Evolutionary conservation across 1,140 invertebrate genomes (phyloP).

Genomic region (Drosophila repleta): DNA sequence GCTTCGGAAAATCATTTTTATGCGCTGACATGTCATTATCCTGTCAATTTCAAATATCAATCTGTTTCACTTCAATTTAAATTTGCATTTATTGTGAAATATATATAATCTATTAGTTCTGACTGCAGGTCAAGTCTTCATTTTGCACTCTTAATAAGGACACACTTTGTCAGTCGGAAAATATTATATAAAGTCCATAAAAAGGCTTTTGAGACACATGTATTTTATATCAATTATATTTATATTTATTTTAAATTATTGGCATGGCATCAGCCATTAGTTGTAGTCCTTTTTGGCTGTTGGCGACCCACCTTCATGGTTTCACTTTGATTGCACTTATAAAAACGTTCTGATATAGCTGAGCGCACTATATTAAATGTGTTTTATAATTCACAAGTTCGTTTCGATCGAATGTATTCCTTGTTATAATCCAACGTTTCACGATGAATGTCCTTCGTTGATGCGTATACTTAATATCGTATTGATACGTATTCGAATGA

Average conservation of each 20-base stretch:
- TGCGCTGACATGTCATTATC: too few species aligned
- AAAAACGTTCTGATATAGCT: slow-evolving; percentile 9
- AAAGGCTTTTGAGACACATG: too few species aligned
- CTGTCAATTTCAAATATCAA: too few species aligned
- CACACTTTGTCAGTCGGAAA: too few species aligned
- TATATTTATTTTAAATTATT: not conserved
- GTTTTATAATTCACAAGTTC: not conserved
- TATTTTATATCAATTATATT: not conserved
- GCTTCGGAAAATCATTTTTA: too few species aligned
- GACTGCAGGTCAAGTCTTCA: too few species aligned
- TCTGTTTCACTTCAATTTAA: too few species aligned
- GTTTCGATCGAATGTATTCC: slow-evolving; percentile 18
- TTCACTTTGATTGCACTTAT: slow-evolving; percentile 33
- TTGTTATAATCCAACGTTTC: slow-evolving; percentile 6
- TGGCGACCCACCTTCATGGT: slow-evolving; percentile 74
- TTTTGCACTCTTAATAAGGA: too few species aligned
- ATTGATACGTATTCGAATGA: slow-evolving; percentile 21
- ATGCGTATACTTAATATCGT: slow-evolving; percentile 29
- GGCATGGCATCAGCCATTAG: too few species aligned
- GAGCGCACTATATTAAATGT: slow-evolving; percentile 17
- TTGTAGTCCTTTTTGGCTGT: not conserved
- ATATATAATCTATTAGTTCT: too few species aligned
- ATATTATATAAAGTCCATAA: too few species aligned
- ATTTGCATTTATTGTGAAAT: too few species aligned
- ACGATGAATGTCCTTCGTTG: slow-evolving; percentile 13